A percentile compares a stretch with the other conserved stretches of the same genome.
These are phyloP conservation scores for Athalia cordata DNA, from an alignment of 2,888 invertebrate genomes.

Conservation along the genomic window DNA sequence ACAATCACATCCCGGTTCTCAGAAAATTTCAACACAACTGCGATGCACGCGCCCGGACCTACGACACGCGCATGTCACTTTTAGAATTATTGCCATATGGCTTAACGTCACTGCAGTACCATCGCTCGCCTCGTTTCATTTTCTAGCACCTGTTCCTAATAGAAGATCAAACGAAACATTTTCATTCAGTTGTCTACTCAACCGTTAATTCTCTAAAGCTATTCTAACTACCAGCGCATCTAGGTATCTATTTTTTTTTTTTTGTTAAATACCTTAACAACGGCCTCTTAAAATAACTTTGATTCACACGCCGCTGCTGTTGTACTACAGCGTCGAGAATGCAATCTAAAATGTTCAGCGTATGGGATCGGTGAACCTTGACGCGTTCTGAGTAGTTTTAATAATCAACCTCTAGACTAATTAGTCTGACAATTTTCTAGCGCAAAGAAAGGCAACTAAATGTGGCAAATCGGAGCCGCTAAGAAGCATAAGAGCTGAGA, in stretches of 20 bases:
- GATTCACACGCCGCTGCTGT: no score
- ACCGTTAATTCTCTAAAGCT: not conserved
- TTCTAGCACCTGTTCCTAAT: not conserved
- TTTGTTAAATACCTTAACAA: no score
- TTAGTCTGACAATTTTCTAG: slow-evolving; percentile 15
- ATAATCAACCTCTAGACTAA: slow-evolving; percentile 37
- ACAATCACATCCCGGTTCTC: slow-evolving; percentile 18
- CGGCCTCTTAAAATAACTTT: no score
- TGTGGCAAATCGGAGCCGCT: not conserved
- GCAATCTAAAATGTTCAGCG: slow-evolving; percentile 29
- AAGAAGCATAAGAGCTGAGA: not conserved
- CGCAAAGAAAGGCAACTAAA: not conserved
- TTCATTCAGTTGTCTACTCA: not conserved
- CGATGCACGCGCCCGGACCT: not conserved
- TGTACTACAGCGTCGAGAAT: not conserved
- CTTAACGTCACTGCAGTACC: not conserved
- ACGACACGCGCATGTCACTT: no score
- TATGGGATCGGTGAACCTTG: not conserved
- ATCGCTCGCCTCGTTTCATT: not conserved
- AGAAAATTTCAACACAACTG: slow-evolving; percentile 19
- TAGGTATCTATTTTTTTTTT: no score
- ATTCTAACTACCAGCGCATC: no score
- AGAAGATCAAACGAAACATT: not conserved
- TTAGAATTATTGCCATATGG: not conserved
- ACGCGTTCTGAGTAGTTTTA: slow-evolving; percentile 3